phyloP scores from a whole-genome alignment of 2,113 vertebrate species.

The Echinops telfairi region DNA sequence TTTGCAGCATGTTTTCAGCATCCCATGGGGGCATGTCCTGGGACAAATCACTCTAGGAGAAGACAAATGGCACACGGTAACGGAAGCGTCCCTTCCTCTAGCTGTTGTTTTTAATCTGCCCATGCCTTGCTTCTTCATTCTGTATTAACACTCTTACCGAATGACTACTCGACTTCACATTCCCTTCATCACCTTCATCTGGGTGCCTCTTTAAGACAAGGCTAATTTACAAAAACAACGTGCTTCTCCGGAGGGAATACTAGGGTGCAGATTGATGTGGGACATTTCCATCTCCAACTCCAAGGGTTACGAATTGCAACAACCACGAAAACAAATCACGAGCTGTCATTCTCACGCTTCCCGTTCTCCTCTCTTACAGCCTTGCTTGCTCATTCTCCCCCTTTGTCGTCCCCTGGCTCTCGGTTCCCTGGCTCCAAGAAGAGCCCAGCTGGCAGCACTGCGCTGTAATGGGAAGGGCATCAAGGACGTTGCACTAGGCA shows the following conservation, averaged over 20 bases:
- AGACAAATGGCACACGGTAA: background rate
- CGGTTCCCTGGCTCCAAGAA: slow-evolving; percentile 43
- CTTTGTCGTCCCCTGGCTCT: background rate
- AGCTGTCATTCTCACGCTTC: background rate
- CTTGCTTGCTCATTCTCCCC: background rate
- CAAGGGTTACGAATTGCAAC: slow-evolving; percentile 48
- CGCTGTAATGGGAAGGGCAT: background rate
- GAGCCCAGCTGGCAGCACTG: slow-evolving; percentile 53
- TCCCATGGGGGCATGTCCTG: too few species aligned
- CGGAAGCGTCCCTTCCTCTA: background rate
- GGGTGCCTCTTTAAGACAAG: slow-evolving; percentile 52
- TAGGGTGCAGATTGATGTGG: background rate
- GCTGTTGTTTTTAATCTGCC: background rate
- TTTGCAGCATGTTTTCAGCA: background rate
- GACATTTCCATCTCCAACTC: slow-evolving; percentile 52
- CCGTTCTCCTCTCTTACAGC: too few species aligned
- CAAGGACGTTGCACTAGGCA: slow-evolving; percentile 63
- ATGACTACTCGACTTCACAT: background rate
- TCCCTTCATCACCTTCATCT: slow-evolving; percentile 1
- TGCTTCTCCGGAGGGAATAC: slow-evolving; percentile 19
- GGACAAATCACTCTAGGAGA: background rate
- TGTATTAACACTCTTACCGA: background rate
- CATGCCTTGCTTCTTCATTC: background rate
- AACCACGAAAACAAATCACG: background rate
- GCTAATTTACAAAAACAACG: slow-evolving; percentile 53